Base-by-base conservation (phyloP, 2,797 vertebrate genomes). In the Galago senegalensis region DNA sequence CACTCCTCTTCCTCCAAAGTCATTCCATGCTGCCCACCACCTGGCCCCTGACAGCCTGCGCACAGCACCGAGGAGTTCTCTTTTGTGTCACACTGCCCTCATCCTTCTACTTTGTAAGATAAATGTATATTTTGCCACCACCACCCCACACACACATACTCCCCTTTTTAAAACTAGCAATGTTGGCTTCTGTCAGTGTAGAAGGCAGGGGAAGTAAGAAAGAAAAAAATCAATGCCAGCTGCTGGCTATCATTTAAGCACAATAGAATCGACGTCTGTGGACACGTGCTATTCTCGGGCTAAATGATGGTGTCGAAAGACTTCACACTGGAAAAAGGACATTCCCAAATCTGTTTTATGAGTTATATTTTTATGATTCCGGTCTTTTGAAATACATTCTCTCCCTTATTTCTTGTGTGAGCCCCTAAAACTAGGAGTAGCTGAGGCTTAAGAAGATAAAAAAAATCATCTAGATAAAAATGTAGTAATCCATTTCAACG, bases 211-310 rank as follows among this genome's bases (percentile, higher is more conserved):
- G 40, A 60, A 25, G n/a, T 27, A 58, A 63, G 34, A 46, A 34
- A 17, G 18, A 9, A 27, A 81, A 95, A 63, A 94, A 95, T 97
- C 94, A 97, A 81, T 94, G 91, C n/a, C 43, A 65, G 87, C 67
- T 77, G 96, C 97, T 92, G 89, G 80, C 94, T 95, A 89, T 95
- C 80, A 86, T 93, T 97, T 94, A 75, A 93, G 96, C 49, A 91
- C 95, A 93, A 91, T 70, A 94, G 80, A 94, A 95, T 79, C 79
- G 84, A 87, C 63, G 95, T 95, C 84, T 91, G 60, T 81, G 92
- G 61, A 92, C 60, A 85, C 75, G 76, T 97, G 86, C 85, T 96
- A 89, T 86, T 96, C 90, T 93, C 60, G 23, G n/a, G 81, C 76
- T 95, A 91, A 95, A 94, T 87, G 72, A 90, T 21, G 40, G 63